Base-by-base conservation (phyloP, 1,140 invertebrate species). In the Drosophila santomea region DNA sequence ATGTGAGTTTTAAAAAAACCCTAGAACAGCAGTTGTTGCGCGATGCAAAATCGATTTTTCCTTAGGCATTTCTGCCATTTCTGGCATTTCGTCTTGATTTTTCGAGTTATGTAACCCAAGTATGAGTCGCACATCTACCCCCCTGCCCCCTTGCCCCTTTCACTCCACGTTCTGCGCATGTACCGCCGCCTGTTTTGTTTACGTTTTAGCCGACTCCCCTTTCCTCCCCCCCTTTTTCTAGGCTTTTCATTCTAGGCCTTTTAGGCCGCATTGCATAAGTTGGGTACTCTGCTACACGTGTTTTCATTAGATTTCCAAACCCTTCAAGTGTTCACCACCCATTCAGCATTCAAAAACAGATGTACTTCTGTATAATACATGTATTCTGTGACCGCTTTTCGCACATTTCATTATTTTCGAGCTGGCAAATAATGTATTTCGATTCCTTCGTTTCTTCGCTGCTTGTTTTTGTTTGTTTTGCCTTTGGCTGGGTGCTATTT, bases 11-110 rank as follows among this genome's bases (percentile, higher is more conserved):
- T 17, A 10, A 2, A n/a, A 14, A 3, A 48, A 12, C 11, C 20
- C 32, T 20, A 10, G 23, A 58, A 77, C 79, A 60, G 69, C 41
- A 32, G 68, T 45, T 69, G 32, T 64, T 25, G 48, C 45, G 58
- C 23, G 67, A 50, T 71, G 71, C 60, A 68, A 77, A 69, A 88
- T 89, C 73, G 84, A 89, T 88, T 84, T 89, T 88, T 80, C 69
- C 55, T 45, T 38, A 11, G 60, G 48, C 39, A 38, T 52, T 59
- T 51, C 11, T 60, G 69, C 60, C 69, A 63, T 75, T 59, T 51
- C 14, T 60, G 69, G 63, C 69, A 63, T 75, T 88, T 38, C 72
- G 67, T 74, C 63, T 71, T 62, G 54, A 38, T 66, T 58, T 48
- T 45, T 12, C 43, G 52, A 73, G 64, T 88, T 88, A 88, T 88